Percentiles rank a stretch among this genome's conserved stretches.
phyloP scores from a whole-genome alignment of 2,797 vertebrate species.

The Paguma larvata region DNA sequence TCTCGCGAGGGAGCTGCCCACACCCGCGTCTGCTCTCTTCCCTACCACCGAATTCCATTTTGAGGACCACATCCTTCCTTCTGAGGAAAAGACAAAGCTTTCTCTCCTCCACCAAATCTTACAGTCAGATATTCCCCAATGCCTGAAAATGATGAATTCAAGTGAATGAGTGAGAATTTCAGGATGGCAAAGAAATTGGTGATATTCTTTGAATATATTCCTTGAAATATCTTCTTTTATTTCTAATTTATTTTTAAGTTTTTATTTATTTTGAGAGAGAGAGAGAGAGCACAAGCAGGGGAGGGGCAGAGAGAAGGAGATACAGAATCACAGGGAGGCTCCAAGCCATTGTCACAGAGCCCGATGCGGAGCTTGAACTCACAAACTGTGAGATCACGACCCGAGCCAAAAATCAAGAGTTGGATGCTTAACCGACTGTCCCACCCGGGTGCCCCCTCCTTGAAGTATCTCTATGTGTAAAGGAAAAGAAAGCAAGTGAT shows the following conservation, averaged over 20 bases:
- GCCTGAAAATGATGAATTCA: neutral
- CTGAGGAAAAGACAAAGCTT: neutral
- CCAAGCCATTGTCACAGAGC: too few relatives aligned
- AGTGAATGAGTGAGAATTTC: neutral
- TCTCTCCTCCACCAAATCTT: neutral
- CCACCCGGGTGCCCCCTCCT: neutral
- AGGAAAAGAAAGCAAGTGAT: neutral
- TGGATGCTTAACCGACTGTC: too few relatives aligned
- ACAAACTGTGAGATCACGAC: too few relatives aligned
- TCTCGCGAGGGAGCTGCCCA: neutral
- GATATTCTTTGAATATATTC: neutral
- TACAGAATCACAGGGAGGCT: too few relatives aligned
- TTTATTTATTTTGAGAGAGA: too few relatives aligned
- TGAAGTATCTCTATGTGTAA: neutral
- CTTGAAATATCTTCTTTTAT: conserved; percentile 17
- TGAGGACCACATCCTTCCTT: neutral
- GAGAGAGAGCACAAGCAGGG: too few relatives aligned
- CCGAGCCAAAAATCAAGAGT: too few relatives aligned
- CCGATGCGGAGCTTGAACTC: too few relatives aligned
- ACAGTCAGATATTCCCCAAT: neutral
- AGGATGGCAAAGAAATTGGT: neutral
- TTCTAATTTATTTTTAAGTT: too few relatives aligned
- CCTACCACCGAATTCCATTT: neutral
- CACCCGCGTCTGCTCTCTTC: neutral
- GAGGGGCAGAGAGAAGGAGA: too few relatives aligned